Percentiles rank a stretch among this genome's conserved stretches.
Conservation (phyloP, 1,140 invertebrate species). For the Vanessa atalanta region DNA sequence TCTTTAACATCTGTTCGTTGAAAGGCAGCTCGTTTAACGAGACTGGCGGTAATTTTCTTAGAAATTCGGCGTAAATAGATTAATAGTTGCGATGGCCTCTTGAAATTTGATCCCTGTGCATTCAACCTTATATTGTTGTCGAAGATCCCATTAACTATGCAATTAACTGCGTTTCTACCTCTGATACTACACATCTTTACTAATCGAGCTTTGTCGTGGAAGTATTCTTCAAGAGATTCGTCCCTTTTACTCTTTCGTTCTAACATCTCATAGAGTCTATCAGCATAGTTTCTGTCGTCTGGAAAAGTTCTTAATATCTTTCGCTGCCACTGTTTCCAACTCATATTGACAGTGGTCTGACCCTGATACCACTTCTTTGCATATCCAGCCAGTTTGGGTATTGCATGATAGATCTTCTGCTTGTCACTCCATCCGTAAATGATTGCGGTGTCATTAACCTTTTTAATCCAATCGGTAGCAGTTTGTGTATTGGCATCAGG, state of each 20-base stretch:
- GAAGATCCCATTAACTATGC: not conserved
- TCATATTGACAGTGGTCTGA: not conserved
- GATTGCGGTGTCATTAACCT: not conserved
- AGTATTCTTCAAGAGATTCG: not conserved
- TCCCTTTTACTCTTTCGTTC: not conserved
- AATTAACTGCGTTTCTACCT: not conserved
- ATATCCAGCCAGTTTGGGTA: not conserved
- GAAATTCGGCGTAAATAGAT: not conserved
- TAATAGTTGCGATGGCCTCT: not conserved
- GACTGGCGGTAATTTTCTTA: not conserved
- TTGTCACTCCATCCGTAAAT: not conserved
- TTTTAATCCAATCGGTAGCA: not conserved
- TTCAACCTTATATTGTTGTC: not conserved
- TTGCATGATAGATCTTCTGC: not conserved
- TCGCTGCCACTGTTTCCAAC: not conserved
- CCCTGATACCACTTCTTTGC: not conserved
- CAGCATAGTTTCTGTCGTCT: not conserved
- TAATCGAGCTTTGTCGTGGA: not conserved
- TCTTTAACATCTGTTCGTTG: no score
- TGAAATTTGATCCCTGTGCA: not conserved
- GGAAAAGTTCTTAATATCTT: not conserved
- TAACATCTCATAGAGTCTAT: not conserved
- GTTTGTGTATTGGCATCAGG: not conserved
- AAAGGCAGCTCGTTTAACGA: no score
- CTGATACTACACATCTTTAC: not conserved